Evolutionary conservation across 2,797 vertebrate species (phyloP), one percentile per base, ranked within the genome.

Genomic region (Gobio occitaniae): DNA sequence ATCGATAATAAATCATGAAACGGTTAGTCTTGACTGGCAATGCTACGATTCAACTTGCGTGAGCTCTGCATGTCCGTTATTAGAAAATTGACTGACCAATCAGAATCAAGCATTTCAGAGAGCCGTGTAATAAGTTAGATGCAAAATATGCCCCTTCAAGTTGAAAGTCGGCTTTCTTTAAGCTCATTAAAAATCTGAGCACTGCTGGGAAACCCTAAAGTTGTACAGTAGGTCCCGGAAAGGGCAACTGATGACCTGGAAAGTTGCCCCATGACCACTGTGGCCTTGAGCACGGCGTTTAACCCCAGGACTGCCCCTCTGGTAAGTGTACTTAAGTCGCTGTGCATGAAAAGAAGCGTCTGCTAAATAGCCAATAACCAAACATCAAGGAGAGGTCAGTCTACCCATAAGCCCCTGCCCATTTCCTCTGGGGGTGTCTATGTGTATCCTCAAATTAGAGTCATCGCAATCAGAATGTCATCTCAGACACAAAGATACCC

Each of bases 391-490:
- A 86, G 86, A 80, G 81, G 81, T 79, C 70, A 80, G 65, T 66
- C 78, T 80, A 69, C 78, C 69, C 59, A 74, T 65, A 81, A 81
- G 29, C 44, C 78, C 52, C 36, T 29, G 38, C 16, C 69, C 48
- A 36, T 41, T 48, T 82, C 75, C 80, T 94, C 81, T 85, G 87
- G 88, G 94, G 93, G 92, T 82, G 90, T 87, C 90, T 93, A 92
- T 94, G 93, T 90, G 89, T 92, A 90, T 92, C 86, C 86, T 93
- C 93, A 94, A 92, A 95, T 95, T 94, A 95, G 92, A 91, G 90
- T 59, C 74, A 69, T 59, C 21, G 3, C 38, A 59, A 69, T 84
- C 83, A 84, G 48, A 44, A 92, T 91, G 92, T 94, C 93, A 93
- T 92, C 92, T 94, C 93, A 93, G 90, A 48, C 91, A 87, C 92